phyloP scores from a whole-genome alignment of 1,140 invertebrate species.

The Caenorhabditis remanei region DNA sequence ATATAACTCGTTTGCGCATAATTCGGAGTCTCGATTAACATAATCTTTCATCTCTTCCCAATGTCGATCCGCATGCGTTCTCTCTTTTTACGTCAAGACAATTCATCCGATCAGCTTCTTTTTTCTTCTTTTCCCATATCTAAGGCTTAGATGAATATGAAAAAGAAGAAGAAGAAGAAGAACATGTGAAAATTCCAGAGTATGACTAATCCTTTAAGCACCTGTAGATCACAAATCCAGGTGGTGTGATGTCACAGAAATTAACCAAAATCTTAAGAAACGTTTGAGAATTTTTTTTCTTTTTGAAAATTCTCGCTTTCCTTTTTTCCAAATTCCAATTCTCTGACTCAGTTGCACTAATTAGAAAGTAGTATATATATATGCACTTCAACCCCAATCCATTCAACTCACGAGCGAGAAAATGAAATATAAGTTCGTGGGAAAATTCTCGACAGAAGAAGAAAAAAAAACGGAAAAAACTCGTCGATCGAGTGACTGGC shows the following conservation, averaged over 20 bases:
- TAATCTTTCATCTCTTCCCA: conserved; percentile 4
- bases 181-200: conserved; percentile 21
- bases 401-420: not conserved
- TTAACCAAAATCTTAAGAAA: not conserved
- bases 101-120: conserved; percentile 10
- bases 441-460: not conserved
- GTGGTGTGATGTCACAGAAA: conserved; percentile 18
- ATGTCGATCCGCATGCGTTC: not conserved
- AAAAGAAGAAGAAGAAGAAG: conserved; percentile 7
- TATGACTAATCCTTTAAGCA: conserved; percentile 41
- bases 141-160: conserved; percentile 20
- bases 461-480: not conserved
- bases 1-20: not conserved
- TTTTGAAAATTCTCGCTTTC: not conserved
- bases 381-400: no score
- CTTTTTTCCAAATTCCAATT: no score
- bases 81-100: not conserved
- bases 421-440: conserved; percentile 28
- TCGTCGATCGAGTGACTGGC: not conserved
- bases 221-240: conserved; percentile 44
- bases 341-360: no score
- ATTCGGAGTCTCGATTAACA: not conserved
- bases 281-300: not conserved
- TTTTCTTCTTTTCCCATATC: not conserved
- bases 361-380: no score